Evolutionary conservation across 2,888 invertebrate genomes (phyloP), one percentile per base, ranked within the genome.

Genomic region (Nesidiocoris tenuis): DNA sequence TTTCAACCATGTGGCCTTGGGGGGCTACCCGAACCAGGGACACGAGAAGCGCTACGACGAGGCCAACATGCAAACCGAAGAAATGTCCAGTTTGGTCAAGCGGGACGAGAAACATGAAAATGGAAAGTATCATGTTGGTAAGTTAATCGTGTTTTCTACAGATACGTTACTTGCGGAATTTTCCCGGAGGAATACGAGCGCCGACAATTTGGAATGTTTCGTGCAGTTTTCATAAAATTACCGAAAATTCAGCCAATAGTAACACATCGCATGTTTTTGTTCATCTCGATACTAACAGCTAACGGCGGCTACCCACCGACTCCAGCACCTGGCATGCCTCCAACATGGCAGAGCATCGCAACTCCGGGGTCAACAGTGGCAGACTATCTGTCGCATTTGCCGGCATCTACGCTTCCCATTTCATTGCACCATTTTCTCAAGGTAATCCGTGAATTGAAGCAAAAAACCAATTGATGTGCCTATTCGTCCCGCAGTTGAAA

Each of bases 351-450:
- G 83, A 88, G 90, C 0, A 84, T 91, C 56, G 87, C 88, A 16
- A 86, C 88, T n/a, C 88, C 88, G 5, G 92, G 92, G 72, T 90
- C 92, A 0, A 91, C 93, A 0, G 93, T 94, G 7, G 93, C 93
- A 9, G 93, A 94, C 84, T 94, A 94, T 83, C 86, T 94, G 77
- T 92, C 93, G 7, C 92, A 93, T 77, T 84, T 94, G 79, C 90
- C 91, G 64, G 89, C 90, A 70, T 89, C 89, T 59, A 90, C 90
- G 22, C 83, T 91, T 80, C 93, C 93, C 0, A 84, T 94, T 74
- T 92, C 92, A 23, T 84, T 94, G 70, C 94, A 94, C 82, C 93
- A 94, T 83, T 90, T 94, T 80, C 86, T 94, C 55, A 79, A 93
- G 76, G 74, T 74, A 65, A 65, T 7, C 39, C n/a, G n/a, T n/a